Evolutionary conservation across 2,797 vertebrate species (phyloP), one percentile per base, ranked within the genome.

Genomic region (Acanthurus tractus): DNA sequence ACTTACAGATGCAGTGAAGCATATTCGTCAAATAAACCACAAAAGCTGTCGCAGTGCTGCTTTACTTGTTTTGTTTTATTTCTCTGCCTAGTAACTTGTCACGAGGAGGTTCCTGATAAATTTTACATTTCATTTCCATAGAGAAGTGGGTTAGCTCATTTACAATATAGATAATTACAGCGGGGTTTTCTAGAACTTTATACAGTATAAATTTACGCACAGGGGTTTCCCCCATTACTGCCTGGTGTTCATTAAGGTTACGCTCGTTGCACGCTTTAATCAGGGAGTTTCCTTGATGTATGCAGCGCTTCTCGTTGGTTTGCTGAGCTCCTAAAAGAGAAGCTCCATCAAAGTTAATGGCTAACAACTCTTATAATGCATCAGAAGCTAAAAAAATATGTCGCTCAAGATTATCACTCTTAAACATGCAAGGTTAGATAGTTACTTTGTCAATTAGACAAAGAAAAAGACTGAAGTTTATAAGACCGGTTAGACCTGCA

Each of bases 121-220:
- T 68, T 81, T 86, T 71, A 67, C 72, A 83, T 88, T 79, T 84
- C 76, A 68, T 84, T 80, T 84, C 76, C 82, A 67, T 59, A 20
- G 77, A 82, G 70, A 88, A 82, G 66, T 84, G 13, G 70, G 79
- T 88, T 85, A 65, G 52, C 71, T 86, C 74, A 70, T 86, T 86
- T 79, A 57, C 68, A 57, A 3, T 71, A 29, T 44, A 44, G 70
- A 56, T 82, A 88, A 89, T 89, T 89, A 86, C 73, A 62, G 67
- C 13, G 0, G 18, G 0, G 46, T 57, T 72, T 63, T 70, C 46
- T 68, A 8, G 22, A 73, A 62, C 64, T 78, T 70, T 68, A 57
- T 67, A 59, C 50, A 49, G 8, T n/a, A 58, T 81, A 23, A 74
- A 73, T 89, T 76, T 83, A 81, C 79, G 56, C 75, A 46, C 58